Percentiles rank a stretch among this genome's conserved stretches.
These are phyloP conservation scores for Ictalurus furcatus DNA, from an alignment of 2,113 vertebrate genomes.

Conservation along the genomic window DNA sequence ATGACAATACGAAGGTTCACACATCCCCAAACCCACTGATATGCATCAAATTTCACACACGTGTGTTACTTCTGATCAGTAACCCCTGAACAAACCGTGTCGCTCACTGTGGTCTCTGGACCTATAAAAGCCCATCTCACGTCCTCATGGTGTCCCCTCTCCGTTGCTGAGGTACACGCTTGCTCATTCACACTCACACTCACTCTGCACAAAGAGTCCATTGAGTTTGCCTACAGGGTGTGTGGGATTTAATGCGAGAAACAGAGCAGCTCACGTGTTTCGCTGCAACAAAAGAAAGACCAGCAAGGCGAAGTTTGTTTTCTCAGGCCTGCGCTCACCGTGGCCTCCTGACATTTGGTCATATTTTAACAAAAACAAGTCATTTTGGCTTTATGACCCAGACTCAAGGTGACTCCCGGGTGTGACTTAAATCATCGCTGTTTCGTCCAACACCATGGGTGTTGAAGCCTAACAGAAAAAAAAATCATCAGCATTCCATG, in stretches of 20 bases:
- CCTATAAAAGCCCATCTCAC: background rate
- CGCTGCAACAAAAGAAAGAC: conserved; percentile 45
- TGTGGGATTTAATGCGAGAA: conserved; percentile 45
- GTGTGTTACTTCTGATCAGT: background rate
- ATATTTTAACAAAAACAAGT: conserved; percentile 47
- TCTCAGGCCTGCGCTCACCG: conserved; percentile 27
- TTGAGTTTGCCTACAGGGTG: conserved; percentile 51
- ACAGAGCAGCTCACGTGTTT: conserved; percentile 53
- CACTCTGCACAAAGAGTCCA: conserved; percentile 54
- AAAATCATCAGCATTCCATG: conserved; percentile 13
- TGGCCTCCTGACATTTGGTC: conserved; percentile 38
- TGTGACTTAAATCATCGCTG: conserved; percentile 33
- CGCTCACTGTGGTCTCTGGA: background rate
- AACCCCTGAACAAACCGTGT: background rate
- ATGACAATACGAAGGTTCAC: background rate
- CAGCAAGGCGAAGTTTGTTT: conserved; percentile 39
- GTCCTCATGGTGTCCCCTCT: background rate
- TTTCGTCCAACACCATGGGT: conserved; percentile 23
- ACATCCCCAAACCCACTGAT: background rate
- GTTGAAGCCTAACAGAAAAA: background rate
- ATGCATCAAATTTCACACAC: background rate
- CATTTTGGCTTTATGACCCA: conserved; percentile 9
- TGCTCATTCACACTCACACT: conserved; percentile 7
- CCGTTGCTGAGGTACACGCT: background rate
- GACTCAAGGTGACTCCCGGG: conserved; percentile 31